Evolutionary conservation across 1,140 invertebrate species (phyloP).

Genomic region (Anagrus nilaparvatae): DNA sequence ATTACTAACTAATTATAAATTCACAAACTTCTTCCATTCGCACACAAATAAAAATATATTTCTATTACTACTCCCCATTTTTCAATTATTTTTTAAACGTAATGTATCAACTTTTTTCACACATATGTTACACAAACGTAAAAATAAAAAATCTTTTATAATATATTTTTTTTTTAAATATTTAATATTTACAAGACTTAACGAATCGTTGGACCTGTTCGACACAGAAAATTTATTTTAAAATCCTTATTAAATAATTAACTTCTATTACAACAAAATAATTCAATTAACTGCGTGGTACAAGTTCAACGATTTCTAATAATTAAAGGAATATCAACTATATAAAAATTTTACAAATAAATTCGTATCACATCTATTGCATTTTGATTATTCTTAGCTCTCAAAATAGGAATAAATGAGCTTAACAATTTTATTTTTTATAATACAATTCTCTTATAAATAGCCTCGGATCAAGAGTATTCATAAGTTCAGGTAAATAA

Average conservation of each 20-base stretch:
- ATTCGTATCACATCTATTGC: slow-evolving; percentile 25
- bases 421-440: neutral
- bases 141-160: too few relatives aligned
- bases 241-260: too few relatives aligned
- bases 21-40: too few relatives aligned
- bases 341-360: slow-evolving; percentile 23
- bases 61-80: too few relatives aligned
- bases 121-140: too few relatives aligned
- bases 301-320: neutral
- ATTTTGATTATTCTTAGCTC: slow-evolving; percentile 16
- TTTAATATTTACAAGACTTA: slow-evolving; percentile 41
- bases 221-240: too few relatives aligned
- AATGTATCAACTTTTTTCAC: too few relatives aligned
- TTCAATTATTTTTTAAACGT: too few relatives aligned
- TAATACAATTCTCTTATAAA: neutral
- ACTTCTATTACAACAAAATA: slow-evolving; percentile 22
- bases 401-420: slow-evolving; percentile 1
- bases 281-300: slow-evolving; percentile 1
- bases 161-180: slow-evolving; percentile 4
- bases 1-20: too few relatives aligned
- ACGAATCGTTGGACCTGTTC: too few relatives aligned
- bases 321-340: slow-evolving; percentile 6
- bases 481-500: slow-evolving; percentile 10
- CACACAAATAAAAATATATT: too few relatives aligned
- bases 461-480: slow-evolving; percentile 7